phyloP scores from a whole-genome alignment of 2,888 invertebrate species.

The Serripes groenlandicus region DNA sequence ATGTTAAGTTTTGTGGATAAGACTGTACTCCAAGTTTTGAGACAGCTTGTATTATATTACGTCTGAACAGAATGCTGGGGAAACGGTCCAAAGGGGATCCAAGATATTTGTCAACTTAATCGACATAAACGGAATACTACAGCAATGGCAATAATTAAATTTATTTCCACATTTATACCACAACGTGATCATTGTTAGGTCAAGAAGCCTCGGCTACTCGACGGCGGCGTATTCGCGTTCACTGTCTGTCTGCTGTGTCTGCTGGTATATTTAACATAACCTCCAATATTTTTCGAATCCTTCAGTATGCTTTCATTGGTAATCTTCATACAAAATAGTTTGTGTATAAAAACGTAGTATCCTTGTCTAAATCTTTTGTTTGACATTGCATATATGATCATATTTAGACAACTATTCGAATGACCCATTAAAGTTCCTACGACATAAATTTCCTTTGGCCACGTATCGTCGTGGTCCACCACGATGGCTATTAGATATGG shows the following conservation, averaged over 20 bases:
- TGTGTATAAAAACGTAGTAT: slow-evolving; percentile 61
- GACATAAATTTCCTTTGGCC: slow-evolving; percentile 72
- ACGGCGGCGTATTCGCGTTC: background rate
- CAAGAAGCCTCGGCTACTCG: background rate
- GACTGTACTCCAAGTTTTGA: no score
- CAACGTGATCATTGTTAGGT: background rate
- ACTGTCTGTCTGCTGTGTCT: slow-evolving; percentile 15
- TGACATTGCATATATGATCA: slow-evolving; percentile 72
- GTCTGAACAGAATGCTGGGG: no score
- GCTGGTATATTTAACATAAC: slow-evolving; percentile 43
- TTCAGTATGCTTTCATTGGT: slow-evolving; percentile 44
- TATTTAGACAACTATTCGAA: slow-evolving; percentile 75
- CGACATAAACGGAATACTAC: no score
- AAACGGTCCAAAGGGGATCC: no score
- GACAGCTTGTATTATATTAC: no score
- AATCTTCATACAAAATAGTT: slow-evolving; percentile 49
- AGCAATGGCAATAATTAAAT: no score
- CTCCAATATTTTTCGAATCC: slow-evolving; percentile 26
- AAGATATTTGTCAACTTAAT: no score
- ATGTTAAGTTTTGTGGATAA: no score
- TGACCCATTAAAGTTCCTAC: slow-evolving; percentile 72
- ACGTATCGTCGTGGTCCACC: slow-evolving; percentile 65
- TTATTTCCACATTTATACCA: no score
- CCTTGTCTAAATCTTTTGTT: slow-evolving; percentile 73
- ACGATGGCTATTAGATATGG: slow-evolving; percentile 69